A percentile compares a stretch with the other conserved stretches of the same genome.
These are phyloP conservation scores for Drosophila ezoana DNA, from an alignment of 2,888 invertebrate species.

Conservation along the genomic window DNA sequence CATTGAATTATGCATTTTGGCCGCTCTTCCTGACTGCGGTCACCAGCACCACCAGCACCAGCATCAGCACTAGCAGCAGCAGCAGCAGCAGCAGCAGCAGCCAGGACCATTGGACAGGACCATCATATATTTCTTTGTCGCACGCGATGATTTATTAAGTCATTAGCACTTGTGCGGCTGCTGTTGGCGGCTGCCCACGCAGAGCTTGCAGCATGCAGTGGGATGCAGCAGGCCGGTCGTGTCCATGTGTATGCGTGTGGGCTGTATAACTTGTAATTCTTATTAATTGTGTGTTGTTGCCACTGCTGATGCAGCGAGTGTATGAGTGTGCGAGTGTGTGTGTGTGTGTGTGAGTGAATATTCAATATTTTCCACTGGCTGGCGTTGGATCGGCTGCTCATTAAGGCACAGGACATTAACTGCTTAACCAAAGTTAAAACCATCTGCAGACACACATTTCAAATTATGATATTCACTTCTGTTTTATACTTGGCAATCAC, in stretches of 20 bases:
- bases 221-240: slow-evolving; percentile 30
- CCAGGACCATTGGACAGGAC: slow-evolving; percentile 28
- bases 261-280: slow-evolving; percentile 83
- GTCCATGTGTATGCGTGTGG: slow-evolving; percentile 28
- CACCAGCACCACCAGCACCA: slow-evolving; percentile 26
- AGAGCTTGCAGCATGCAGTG: slow-evolving; percentile 44
- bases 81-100: slow-evolving; percentile 21
- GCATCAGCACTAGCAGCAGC: slow-evolving; percentile 10
- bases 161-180: slow-evolving; percentile 82
- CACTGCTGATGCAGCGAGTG: slow-evolving; percentile 16
- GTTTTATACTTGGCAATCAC: not conserved
- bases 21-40: slow-evolving; percentile 65
- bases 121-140: slow-evolving; percentile 79
- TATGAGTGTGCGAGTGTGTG: not conserved
- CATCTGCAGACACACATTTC: slow-evolving; percentile 18
- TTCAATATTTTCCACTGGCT: slow-evolving; percentile 35
- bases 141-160: slow-evolving; percentile 84
- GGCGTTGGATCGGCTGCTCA: slow-evolving; percentile 38
- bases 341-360: slow-evolving; percentile 17
- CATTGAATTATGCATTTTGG: slow-evolving; percentile 84
- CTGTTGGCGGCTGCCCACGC: slow-evolving; percentile 63
- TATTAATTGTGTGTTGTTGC: slow-evolving; percentile 80
- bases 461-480: slow-evolving; percentile 1
- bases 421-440: slow-evolving; percentile 37
- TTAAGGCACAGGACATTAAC: slow-evolving; percentile 51